phyloP scores from a whole-genome alignment of 2,888 invertebrate species.

The Salpingus planirostris region DNA sequence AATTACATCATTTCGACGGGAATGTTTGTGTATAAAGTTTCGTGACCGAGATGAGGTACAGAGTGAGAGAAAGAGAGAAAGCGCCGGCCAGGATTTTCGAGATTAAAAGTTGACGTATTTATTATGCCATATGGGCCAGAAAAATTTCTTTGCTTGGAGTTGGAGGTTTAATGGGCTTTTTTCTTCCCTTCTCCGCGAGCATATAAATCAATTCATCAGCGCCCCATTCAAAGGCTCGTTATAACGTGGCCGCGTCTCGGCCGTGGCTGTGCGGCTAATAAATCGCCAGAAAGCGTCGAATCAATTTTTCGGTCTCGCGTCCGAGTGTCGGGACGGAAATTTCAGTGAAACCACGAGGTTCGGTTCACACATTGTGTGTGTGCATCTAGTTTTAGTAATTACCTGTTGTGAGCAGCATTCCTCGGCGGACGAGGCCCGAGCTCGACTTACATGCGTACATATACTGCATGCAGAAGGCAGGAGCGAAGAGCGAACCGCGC shows the following conservation, averaged over 20 bases:
- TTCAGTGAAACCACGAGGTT: too few relatives aligned
- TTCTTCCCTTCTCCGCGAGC: not conserved
- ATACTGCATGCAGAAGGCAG: too few relatives aligned
- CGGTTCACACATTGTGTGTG: not conserved
- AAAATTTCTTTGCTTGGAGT: constrained; percentile 3
- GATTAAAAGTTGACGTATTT: constrained; percentile 5
- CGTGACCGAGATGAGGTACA: too few relatives aligned
- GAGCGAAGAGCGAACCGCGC: too few relatives aligned
- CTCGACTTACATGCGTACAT: too few relatives aligned
- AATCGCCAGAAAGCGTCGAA: not conserved
- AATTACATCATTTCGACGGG: too few relatives aligned
- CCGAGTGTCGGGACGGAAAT: not conserved
- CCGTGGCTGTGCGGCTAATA: too few relatives aligned
- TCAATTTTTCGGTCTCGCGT: not conserved
- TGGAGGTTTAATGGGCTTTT: constrained; percentile 1
- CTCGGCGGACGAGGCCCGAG: too few relatives aligned
- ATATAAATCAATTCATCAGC: constrained; percentile 11
- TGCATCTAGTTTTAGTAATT: constrained; percentile 16
- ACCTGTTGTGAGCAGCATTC: constrained; percentile 17
- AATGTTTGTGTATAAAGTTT: too few relatives aligned
- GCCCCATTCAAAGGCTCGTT: constrained; percentile 2
- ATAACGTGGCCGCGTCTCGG: not conserved
- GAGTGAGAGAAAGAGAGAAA: too few relatives aligned
- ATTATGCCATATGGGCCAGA: constrained; percentile 6
- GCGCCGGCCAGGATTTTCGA: too few relatives aligned